Conservation (phyloP, 1,140 invertebrate genomes). For the Halictus rubicundus region DNA sequence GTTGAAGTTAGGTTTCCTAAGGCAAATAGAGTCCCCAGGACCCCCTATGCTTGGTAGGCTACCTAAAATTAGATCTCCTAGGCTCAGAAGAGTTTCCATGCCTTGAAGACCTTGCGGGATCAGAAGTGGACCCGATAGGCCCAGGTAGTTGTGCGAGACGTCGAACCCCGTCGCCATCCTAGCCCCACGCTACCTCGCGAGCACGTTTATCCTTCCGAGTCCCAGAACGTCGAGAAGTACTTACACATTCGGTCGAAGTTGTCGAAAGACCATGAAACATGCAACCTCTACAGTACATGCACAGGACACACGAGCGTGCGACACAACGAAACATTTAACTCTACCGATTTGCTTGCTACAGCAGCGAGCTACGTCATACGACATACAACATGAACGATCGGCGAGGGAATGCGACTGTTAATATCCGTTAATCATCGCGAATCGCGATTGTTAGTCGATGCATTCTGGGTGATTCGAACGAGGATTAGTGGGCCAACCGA, state of each 20-base stretch:
- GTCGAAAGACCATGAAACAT: slow-evolving; percentile 1
- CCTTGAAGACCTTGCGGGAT: too few relatives aligned
- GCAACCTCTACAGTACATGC: not conserved
- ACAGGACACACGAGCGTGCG: not conserved
- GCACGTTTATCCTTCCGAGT: not conserved
- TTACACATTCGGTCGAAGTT: slow-evolving; percentile 16
- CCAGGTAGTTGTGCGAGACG: not conserved
- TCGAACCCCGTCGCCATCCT: not conserved
- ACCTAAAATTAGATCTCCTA: too few relatives aligned
- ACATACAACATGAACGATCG: too few relatives aligned
- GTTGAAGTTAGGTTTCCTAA: too few relatives aligned
- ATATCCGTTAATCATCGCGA: not conserved
- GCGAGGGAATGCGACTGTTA: slow-evolving; percentile 35
- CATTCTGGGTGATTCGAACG: not conserved
- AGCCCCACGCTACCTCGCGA: slow-evolving; percentile 12
- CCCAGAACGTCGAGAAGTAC: not conserved
- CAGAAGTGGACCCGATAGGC: too few relatives aligned
- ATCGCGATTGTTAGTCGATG: not conserved
- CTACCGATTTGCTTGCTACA: not conserved
- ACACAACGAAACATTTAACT: not conserved
- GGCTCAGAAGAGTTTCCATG: too few relatives aligned
- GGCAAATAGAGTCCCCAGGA: too few relatives aligned
- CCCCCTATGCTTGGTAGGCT: too few relatives aligned
- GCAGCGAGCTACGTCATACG: not conserved
- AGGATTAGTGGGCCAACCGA: not conserved